Conservation (phyloP, 2,797 vertebrate genomes). For the Tolypeutes matacus region DNA sequence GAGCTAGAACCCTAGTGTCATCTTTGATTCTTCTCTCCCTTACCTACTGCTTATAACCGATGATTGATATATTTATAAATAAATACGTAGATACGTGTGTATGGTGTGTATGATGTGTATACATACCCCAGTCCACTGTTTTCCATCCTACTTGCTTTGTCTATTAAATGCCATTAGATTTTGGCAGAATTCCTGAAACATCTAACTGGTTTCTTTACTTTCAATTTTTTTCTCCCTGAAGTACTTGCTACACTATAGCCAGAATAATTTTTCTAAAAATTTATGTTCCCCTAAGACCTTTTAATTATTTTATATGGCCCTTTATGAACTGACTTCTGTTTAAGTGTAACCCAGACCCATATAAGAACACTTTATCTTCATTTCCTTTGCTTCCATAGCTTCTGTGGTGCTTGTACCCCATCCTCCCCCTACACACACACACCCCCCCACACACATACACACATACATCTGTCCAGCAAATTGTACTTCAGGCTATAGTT, state of each 20-base stretch:
- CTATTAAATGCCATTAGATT: neutral
- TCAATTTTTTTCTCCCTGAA: neutral
- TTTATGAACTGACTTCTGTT: neutral
- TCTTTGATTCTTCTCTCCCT: constrained; percentile 29
- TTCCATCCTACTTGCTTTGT: neutral
- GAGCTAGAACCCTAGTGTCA: neutral
- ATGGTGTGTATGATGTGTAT: neutral
- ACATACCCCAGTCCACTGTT: neutral
- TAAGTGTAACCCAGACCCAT: neutral
- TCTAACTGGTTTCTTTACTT: constrained; percentile 22
- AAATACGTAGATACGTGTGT: neutral
- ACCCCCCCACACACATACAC: no score
- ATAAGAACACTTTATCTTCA: neutral
- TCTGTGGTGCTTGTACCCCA: neutral
- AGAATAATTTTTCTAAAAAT: constrained; percentile 55
- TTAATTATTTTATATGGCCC: constrained; percentile 15
- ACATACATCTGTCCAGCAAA: no score
- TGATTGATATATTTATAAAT: neutral
- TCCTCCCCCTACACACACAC: no score
- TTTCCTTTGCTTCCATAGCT: neutral
- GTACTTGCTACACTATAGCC: neutral
- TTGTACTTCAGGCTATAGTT: neutral
- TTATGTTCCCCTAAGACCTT: neutral
- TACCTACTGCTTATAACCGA: neutral
- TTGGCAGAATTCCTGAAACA: constrained; percentile 34